Percentiles rank a stretch among this genome's conserved stretches.
phyloP scores from a whole-genome alignment of 2,888 invertebrate species.

The Phengaris arion region DNA sequence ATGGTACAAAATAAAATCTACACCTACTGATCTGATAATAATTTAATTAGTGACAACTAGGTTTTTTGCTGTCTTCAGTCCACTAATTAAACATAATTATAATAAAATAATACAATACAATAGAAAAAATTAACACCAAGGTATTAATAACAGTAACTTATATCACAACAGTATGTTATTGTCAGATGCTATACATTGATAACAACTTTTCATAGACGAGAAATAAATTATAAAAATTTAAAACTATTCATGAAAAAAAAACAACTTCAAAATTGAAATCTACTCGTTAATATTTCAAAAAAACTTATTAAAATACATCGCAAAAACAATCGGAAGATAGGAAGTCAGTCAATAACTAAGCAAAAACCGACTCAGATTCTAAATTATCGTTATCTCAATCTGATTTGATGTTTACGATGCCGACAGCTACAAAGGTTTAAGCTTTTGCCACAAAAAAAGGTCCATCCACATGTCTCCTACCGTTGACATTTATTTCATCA shows the following conservation, averaged over 20 bases:
- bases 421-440: slow-evolving; percentile 16
- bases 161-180: too few species aligned
- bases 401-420: slow-evolving; percentile 23
- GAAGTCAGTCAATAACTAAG: slow-evolving; percentile 19
- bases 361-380: slow-evolving; percentile 1
- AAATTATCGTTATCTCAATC: slow-evolving; percentile 23
- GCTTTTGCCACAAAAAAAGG: slow-evolving; percentile 7
- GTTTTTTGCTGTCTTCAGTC: too few species aligned
- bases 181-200: too few species aligned
- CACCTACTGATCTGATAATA: neutral
- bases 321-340: slow-evolving; percentile 18
- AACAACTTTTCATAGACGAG: too few species aligned
- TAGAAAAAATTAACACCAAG: too few species aligned
- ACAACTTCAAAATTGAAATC: too few species aligned
- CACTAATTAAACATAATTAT: too few species aligned
- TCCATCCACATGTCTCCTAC: slow-evolving; percentile 60
- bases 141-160: too few species aligned
- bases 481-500: slow-evolving; percentile 49
- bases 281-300: neutral
- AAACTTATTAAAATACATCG: neutral
- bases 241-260: too few species aligned
- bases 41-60: neutral
- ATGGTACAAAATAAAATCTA: neutral
- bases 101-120: too few species aligned
- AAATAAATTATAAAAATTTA: too few species aligned